A percentile compares a stretch with the other conserved stretches of the same genome.
phyloP scores from a whole-genome alignment of 2,888 invertebrate species.

The Phlogophora meticulosa region DNA sequence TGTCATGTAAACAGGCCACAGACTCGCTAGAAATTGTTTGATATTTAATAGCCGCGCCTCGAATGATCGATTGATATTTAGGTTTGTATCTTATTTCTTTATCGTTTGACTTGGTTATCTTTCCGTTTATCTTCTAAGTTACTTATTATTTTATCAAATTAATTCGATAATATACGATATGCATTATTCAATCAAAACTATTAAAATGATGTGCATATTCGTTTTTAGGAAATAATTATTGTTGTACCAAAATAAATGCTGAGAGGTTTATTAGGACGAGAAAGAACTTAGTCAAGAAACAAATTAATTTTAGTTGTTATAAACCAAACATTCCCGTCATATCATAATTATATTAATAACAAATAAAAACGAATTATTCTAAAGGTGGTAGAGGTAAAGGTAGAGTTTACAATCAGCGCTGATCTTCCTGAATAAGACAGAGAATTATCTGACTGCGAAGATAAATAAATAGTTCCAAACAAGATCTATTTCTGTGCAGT shows the following conservation, averaged over 20 bases:
- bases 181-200: neutral
- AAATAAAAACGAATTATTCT: neutral
- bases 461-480: too few relatives aligned
- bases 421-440: neutral
- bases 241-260: neutral
- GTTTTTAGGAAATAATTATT: neutral
- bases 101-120: conserved; percentile 2
- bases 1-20: conserved; percentile 18
- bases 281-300: neutral
- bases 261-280: too few relatives aligned
- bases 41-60: neutral
- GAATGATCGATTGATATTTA: conserved; percentile 10
- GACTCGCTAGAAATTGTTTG: conserved; percentile 38
- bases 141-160: neutral
- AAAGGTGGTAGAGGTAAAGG: too few relatives aligned
- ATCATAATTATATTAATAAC: neutral
- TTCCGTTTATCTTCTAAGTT: conserved; percentile 7
- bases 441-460: too few relatives aligned
- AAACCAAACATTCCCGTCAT: neutral
- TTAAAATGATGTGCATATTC: neutral
- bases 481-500: too few relatives aligned
- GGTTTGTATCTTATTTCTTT: neutral
- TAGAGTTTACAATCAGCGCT: neutral
- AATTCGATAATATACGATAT: conserved; percentile 5
- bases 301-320: neutral